Conservation (phyloP, 2,888 invertebrate genomes). For the Drosophila austrosaltans region DNA sequence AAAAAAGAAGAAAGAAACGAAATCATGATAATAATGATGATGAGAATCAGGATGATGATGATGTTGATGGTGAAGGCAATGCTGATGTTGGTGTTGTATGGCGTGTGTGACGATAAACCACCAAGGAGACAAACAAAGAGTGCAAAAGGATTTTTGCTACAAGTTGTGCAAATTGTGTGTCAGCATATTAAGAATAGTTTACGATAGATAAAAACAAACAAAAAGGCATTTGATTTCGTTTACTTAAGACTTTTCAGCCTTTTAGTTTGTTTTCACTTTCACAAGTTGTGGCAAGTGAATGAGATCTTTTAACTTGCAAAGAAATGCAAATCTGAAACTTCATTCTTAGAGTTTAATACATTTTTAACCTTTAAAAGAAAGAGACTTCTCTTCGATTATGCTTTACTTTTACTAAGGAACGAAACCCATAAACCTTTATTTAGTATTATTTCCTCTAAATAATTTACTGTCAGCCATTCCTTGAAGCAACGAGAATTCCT, state of each 20-base stretch:
- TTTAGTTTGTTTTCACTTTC: slow-evolving; percentile 24
- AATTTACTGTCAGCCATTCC: too few species aligned
- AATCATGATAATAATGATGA: slow-evolving; percentile 36
- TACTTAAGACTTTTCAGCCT: slow-evolving; percentile 21
- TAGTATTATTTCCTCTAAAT: too few species aligned
- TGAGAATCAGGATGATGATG: slow-evolving; percentile 10
- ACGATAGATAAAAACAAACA: slow-evolving; percentile 39
- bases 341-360: too few species aligned
- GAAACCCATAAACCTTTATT: too few species aligned
- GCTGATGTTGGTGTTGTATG: slow-evolving; percentile 27
- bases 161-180: slow-evolving; percentile 67
- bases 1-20: slow-evolving; percentile 6
- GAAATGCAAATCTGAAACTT: background rate
- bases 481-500: too few species aligned
- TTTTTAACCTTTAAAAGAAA: too few species aligned
- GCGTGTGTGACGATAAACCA: slow-evolving; percentile 9
- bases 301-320: background rate
- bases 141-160: slow-evolving; percentile 52
- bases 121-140: slow-evolving; percentile 35
- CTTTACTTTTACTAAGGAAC: too few species aligned
- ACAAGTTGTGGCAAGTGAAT: slow-evolving; percentile 14
- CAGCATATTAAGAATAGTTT: slow-evolving; percentile 72
- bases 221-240: slow-evolving; percentile 29
- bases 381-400: too few species aligned
- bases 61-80: slow-evolving; percentile 13